Evolutionary conservation across 1,140 invertebrate species (phyloP).

Genomic region (Tetramorium alpestre): DNA sequence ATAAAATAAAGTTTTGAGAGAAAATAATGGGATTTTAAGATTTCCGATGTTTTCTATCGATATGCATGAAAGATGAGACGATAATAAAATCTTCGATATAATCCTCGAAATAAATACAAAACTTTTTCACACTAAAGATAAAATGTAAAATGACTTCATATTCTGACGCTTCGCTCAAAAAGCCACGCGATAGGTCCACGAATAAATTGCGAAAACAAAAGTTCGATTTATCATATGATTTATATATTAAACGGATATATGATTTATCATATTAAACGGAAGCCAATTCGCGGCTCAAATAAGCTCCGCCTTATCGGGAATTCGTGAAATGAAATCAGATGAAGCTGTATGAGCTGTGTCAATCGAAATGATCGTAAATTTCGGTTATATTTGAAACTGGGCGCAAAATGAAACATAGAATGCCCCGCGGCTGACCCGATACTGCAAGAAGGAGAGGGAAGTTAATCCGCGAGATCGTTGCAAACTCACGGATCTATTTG

Average conservation of each 20-base stretch:
- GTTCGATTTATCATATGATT: too few species aligned
- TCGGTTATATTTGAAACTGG: conserved; percentile 62
- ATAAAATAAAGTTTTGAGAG: not conserved
- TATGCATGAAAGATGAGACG: not conserved
- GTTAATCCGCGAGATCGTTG: conserved; percentile 52
- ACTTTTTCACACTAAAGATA: not conserved
- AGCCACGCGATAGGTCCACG: not conserved
- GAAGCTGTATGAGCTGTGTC: conserved; percentile 2
- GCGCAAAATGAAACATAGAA: conserved; percentile 37
- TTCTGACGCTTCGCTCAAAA: not conserved
- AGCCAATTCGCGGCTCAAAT: conserved; percentile 4
- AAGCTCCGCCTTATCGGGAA: not conserved
- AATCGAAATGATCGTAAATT: conserved; percentile 46
- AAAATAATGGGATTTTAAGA: not conserved
- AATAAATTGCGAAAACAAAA: not conserved
- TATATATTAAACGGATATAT: too few species aligned
- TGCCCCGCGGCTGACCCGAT: not conserved
- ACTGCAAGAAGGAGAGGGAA: conserved; percentile 26
- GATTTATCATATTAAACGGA: conserved; percentile 21
- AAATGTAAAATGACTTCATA: conserved; percentile 1
- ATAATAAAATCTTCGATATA: not conserved
- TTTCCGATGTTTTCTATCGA: not conserved
- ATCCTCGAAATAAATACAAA: not conserved
- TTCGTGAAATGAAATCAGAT: conserved; percentile 30
- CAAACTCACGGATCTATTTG: conserved; percentile 57